phyloP scores from a whole-genome alignment of 2,113 vertebrate genomes.

The Clarias gariepinus region DNA sequence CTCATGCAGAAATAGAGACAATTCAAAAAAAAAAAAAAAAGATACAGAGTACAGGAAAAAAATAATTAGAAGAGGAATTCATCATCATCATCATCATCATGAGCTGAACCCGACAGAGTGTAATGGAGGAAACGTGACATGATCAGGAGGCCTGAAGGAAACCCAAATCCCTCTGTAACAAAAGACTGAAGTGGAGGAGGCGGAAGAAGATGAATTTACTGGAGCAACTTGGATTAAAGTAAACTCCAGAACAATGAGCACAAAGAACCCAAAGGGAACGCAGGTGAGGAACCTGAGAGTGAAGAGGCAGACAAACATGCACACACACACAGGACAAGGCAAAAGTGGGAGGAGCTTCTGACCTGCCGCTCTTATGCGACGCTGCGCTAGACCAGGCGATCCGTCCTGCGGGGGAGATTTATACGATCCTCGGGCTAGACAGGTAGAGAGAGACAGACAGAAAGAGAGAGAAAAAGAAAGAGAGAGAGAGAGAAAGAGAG shows the following conservation, averaged over 20 bases:
- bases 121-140: background rate
- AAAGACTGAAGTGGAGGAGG: conserved; percentile 7
- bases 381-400: conserved; percentile 66
- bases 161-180: conserved; percentile 19
- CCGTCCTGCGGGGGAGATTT: conserved; percentile 73
- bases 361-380: conserved; percentile 72
- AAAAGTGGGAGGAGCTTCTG: conserved; percentile 66
- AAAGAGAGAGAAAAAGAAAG: conserved; percentile 53
- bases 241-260: background rate
- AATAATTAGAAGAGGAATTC: background rate
- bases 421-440: conserved; percentile 77
- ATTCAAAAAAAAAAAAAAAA: no score
- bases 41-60: background rate
- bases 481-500: conserved; percentile 65
- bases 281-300: background rate
- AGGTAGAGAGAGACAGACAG: conserved; percentile 62
- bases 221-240: conserved; percentile 57
- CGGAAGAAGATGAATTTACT: conserved; percentile 7
- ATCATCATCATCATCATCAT: background rate
- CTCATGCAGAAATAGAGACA: background rate
- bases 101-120: background rate
- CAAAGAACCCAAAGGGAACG: background rate
- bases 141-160: conserved; percentile 8
- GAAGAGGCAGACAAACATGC: no score
- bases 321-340: background rate